A percentile compares a stretch with the other conserved stretches of the same genome.
Evolutionary conservation across 2,797 vertebrate species (phyloP).

Genomic region (Ceryle rudis): DNA sequence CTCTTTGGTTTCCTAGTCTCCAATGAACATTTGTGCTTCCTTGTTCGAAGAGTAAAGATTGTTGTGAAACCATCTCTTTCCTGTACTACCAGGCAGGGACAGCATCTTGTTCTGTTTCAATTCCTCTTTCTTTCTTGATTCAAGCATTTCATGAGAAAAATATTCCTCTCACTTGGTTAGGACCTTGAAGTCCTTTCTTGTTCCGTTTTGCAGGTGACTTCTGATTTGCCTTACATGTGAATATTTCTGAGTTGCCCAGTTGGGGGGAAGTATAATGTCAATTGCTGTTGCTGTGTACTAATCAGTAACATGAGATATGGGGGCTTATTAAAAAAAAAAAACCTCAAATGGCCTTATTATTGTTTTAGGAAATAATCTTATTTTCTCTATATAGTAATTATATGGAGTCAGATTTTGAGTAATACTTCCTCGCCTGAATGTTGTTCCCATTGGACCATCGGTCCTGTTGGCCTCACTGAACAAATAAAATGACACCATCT

Average conservation of each 20-base stretch:
- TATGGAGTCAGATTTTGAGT: background rate
- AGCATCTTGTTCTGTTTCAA: background rate
- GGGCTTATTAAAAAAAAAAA: background rate
- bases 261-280: background rate
- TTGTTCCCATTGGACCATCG: background rate
- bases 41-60: background rate
- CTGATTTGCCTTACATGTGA: background rate
- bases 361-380: background rate
- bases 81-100: background rate
- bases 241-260: background rate
- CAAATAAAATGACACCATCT: background rate
- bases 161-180: background rate
- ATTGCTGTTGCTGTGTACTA: background rate
- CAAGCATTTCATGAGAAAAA: background rate
- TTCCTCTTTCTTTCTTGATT: constrained; percentile 21
- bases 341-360: background rate
- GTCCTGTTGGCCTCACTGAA: background rate
- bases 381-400: background rate
- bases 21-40: background rate
- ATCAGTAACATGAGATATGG: background rate
- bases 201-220: background rate
- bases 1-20: constrained; percentile 26
- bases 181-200: background rate
- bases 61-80: background rate
- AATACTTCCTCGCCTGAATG: background rate